phyloP scores from a whole-genome alignment of 2,797 vertebrate genomes.

The Coendou prehensilis region DNA sequence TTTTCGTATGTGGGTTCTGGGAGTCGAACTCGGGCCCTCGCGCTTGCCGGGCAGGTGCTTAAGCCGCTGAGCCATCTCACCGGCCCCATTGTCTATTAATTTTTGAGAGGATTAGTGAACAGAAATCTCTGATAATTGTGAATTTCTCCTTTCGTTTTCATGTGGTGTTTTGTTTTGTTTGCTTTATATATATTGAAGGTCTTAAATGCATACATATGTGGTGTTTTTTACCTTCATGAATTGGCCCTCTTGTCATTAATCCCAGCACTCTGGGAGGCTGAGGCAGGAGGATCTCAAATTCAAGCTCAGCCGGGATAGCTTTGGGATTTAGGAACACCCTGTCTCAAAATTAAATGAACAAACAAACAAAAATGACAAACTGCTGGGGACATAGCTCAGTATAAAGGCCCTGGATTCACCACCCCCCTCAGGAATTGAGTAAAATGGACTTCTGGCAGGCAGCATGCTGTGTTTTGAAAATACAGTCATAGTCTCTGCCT shows the following conservation, averaged over 20 bases:
- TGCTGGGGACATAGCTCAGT: not conserved
- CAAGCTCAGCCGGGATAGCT: not conserved
- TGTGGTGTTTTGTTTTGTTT: not conserved
- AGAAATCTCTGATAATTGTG: not conserved
- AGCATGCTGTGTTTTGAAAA: not conserved
- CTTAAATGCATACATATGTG: not conserved
- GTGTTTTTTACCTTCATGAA: not conserved
- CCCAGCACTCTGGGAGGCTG: not conserved
- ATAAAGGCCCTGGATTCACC: not conserved
- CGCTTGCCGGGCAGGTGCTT: too few species aligned
- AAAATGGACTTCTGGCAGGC: not conserved
- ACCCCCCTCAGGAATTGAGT: not conserved
- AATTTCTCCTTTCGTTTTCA: not conserved
- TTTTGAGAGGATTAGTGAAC: not conserved
- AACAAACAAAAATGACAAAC: not conserved
- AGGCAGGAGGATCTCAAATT: not conserved
- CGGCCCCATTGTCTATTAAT: not conserved
- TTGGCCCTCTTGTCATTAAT: not conserved
- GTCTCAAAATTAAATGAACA: not conserved
- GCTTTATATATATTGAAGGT: slow-evolving; percentile 2
- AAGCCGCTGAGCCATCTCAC: too few species aligned
- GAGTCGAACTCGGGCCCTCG: too few species aligned
- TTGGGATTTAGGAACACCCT: not conserved
- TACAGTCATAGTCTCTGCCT: not conserved
- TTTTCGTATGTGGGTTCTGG: too few species aligned